A percentile compares a stretch with the other conserved stretches of the same genome.
phyloP scores from a whole-genome alignment of 2,797 vertebrate genomes.

The Notolabrus celidotus region DNA sequence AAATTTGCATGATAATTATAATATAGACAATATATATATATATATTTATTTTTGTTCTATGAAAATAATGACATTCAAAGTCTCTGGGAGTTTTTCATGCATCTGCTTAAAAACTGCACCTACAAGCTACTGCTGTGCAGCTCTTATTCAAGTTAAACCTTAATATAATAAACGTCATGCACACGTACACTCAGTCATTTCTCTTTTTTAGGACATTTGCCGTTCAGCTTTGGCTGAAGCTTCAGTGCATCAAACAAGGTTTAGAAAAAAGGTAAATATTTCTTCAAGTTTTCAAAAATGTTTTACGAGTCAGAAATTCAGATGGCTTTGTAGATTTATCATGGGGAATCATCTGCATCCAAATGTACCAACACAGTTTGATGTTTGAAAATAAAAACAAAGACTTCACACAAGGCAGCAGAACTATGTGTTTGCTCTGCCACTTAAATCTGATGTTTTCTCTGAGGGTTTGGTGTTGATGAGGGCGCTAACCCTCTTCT shows the following conservation, averaged over 20 bases:
- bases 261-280: slow-evolving; percentile 10
- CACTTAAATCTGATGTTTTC: neutral
- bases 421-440: neutral
- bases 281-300: slow-evolving; percentile 6
- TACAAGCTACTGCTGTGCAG: slow-evolving; percentile 5
- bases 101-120: slow-evolving; percentile 5
- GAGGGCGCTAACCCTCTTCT: neutral
- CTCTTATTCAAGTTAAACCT: slow-evolving; percentile 17
- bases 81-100: slow-evolving; percentile 26
- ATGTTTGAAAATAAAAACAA: neutral
- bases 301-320: neutral
- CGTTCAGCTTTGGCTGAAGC: too few relatives aligned
- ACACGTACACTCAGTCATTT: neutral
- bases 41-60: neutral
- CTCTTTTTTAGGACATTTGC: too few relatives aligned
- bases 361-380: too few relatives aligned
- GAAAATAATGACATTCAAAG: slow-evolving; percentile 45
- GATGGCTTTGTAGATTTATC: neutral
- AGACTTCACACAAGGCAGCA: neutral
- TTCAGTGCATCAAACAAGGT: neutral
- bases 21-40: slow-evolving; percentile 12
- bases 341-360: neutral
- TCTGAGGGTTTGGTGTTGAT: neutral
- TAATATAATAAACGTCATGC: neutral
- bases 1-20: slow-evolving; percentile 10